Base-by-base conservation (phyloP, 2,113 vertebrate species). In the Progne subis region DNA sequence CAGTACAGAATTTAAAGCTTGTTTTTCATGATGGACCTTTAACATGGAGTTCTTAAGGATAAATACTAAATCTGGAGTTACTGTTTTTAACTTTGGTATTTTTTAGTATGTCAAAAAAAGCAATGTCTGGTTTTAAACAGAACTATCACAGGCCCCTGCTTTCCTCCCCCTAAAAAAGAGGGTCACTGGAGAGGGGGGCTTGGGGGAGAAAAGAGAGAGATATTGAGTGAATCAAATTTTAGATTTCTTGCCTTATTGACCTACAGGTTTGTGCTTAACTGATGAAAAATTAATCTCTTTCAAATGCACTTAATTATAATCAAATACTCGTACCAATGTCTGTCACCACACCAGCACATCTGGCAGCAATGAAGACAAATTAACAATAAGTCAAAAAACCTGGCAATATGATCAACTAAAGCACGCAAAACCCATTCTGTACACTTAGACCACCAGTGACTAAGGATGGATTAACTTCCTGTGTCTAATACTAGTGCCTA, bases 311-410 rank as follows among this genome's bases (percentile, higher is more conserved):
- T 97, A 94, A 88, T 95, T 96, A 95, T 94, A 67, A 97, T 70
- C 63, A 92, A 95, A 91, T 89, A 63, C 32, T 69, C 68, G 50
- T 97, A 98, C 96, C 91, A 92, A 95, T 95, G 96, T 98, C 97
- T 98, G 97, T 97, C 95, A 97, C 92, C 96, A 96, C 97, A 97
- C 97, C 96, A 89, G 96, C 97, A 98, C 98, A 98, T 98, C 98
- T 99, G 99, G 98, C 95, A 98, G 93, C 96, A 97, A 98, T 98
- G 94, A 98, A 97, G 96, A 96, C 97, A 98, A 98, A 98, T 98
- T 98, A 98, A 97, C 95, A 97, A 5, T 83, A 91, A 98, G 95
- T 96, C 95, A 63, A 93, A 98, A 98, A 98, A 98, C 98, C 96
- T 98, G 97, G 98, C 97, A 96, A 90, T 92, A 97, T 92, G 98